These are phyloP conservation scores for Oasisia sp. DNA, from an alignment of 2,888 invertebrate genomes.

Conservation along the genomic window DNA sequence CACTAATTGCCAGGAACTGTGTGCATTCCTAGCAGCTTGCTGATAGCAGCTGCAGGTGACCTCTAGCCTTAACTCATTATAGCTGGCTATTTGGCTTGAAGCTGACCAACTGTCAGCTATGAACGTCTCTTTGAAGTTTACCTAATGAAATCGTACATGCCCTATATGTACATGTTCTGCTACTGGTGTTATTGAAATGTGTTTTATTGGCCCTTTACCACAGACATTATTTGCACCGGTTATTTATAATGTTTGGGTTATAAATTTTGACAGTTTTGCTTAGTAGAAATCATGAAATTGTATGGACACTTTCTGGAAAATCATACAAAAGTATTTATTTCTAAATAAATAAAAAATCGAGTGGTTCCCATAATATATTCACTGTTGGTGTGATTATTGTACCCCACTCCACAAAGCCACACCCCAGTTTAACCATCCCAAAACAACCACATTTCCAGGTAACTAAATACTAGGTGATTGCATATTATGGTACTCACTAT, in stretches of 20 bases:
- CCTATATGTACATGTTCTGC: neutral
- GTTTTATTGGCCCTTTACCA: neutral
- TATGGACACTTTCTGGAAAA: neutral
- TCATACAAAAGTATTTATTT: neutral
- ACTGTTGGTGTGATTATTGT: too few relatives aligned
- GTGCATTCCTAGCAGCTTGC: conserved; percentile 13
- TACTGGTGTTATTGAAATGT: neutral
- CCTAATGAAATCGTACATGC: neutral
- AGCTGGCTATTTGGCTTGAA: neutral
- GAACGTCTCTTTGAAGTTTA: neutral
- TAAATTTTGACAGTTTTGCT: neutral
- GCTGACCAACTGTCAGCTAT: neutral
- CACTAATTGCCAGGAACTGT: conserved; percentile 6
- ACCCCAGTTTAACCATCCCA: too few relatives aligned
- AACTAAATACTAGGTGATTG: too few relatives aligned
- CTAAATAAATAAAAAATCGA: neutral
- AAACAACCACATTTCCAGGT: too few relatives aligned
- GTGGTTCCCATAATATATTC: too few relatives aligned
- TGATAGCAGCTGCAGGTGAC: conserved; percentile 1
- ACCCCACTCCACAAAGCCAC: too few relatives aligned
- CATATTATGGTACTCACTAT: too few relatives aligned
- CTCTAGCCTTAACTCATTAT: neutral
- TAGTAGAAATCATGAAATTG: neutral
- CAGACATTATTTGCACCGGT: neutral
- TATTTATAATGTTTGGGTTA: neutral